These are phyloP conservation scores for Corynorhinus townsendii DNA, from an alignment of 2,113 vertebrate species.

Conservation along the genomic window DNA sequence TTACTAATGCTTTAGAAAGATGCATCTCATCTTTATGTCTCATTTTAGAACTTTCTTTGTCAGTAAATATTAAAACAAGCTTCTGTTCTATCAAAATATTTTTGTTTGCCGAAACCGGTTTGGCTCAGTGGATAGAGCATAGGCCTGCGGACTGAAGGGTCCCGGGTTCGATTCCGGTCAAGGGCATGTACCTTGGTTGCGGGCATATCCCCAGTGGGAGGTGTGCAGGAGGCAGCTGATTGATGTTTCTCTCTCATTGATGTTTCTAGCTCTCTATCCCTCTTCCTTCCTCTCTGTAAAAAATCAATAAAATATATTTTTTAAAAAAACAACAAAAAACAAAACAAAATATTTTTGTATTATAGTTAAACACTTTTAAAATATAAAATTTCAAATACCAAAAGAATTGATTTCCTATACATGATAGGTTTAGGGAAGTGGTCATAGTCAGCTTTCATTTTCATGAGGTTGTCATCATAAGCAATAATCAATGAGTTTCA, in stretches of 20 bases:
- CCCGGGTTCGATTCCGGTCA: no score
- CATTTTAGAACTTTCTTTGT: background rate
- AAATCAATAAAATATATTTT: no score
- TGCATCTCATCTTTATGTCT: background rate
- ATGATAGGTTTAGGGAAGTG: background rate
- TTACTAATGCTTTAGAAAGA: constrained; percentile 1
- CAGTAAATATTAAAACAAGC: background rate
- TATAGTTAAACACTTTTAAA: background rate
- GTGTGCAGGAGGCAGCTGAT: no score
- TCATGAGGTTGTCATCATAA: background rate
- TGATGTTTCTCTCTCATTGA: no score
- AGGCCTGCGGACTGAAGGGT: no score
- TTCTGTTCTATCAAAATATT: constrained; percentile 13
- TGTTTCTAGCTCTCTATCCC: no score
- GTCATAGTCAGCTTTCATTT: background rate
- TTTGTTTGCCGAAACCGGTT: no score
- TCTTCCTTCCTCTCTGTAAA: no score
- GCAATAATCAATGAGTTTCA: background rate
- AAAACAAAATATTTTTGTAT: background rate
- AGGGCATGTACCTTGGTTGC: no score
- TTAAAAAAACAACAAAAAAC: no score
- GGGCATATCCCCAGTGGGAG: no score
- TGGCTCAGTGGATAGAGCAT: no score
- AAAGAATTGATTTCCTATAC: background rate
- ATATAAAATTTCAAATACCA: background rate